Conservation (phyloP, 2,113 vertebrate species). For the Megaptera novaeangliae region DNA sequence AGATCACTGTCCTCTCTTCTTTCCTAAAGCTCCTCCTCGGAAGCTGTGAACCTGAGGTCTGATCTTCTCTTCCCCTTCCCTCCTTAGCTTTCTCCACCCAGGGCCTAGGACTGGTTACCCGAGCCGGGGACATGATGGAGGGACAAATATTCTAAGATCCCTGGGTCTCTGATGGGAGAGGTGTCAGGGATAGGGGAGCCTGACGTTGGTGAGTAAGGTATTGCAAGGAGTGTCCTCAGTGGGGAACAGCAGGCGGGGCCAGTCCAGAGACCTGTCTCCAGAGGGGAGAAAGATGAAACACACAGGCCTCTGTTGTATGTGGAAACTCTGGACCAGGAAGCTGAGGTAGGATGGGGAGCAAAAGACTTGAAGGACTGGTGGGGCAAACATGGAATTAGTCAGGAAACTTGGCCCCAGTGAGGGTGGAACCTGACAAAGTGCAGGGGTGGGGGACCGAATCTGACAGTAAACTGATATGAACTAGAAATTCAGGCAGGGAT, state of each 20-base stretch:
- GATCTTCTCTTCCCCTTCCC: not conserved
- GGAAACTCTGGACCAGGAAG: not conserved
- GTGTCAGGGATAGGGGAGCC: not conserved
- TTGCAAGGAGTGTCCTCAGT: not conserved
- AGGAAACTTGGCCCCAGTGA: not conserved
- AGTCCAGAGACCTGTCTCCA: not conserved
- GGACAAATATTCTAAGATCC: not conserved
- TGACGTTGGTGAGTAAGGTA: not conserved
- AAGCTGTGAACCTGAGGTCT: not conserved
- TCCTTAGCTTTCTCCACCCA: not conserved
- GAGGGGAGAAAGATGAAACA: not conserved
- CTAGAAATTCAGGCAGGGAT: not conserved
- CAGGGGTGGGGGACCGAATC: not conserved
- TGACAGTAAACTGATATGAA: not conserved
- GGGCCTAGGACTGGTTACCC: not conserved
- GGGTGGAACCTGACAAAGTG: not conserved
- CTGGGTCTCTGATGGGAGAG: not conserved
- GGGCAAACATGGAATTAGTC: not conserved
- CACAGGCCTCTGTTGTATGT: not conserved
- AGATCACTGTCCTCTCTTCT: not conserved
- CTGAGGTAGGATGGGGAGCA: not conserved
- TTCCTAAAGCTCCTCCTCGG: not conserved
- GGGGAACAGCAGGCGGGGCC: not conserved
- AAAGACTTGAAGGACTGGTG: not conserved
- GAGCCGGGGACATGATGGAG: not conserved